Conservation (phyloP, 2,888 invertebrate genomes). For the Noctua janthina region DNA sequence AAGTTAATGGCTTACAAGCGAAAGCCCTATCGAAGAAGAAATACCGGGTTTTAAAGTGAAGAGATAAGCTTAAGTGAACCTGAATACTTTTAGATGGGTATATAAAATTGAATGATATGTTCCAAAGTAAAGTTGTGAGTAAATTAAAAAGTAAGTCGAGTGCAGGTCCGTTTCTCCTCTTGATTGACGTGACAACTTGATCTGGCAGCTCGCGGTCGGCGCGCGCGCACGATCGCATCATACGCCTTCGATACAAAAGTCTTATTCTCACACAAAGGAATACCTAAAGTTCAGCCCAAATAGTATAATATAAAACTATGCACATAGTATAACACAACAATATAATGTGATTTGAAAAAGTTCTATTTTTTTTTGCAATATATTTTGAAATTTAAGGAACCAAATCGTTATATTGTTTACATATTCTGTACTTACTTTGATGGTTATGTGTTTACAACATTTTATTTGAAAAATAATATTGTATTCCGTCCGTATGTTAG, state of each 20-base stretch:
- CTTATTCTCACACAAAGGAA: slow-evolving; percentile 22
- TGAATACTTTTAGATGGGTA: slow-evolving; percentile 46
- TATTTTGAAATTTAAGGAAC: neutral
- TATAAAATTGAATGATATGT: slow-evolving; percentile 53
- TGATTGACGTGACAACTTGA: slow-evolving; percentile 83
- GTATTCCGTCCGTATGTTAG: neutral
- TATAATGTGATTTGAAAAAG: neutral
- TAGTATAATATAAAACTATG: neutral
- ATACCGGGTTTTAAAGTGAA: slow-evolving; percentile 45
- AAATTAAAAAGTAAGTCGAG: slow-evolving; percentile 73
- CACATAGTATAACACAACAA: neutral
- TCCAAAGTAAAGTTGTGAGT: slow-evolving; percentile 67
- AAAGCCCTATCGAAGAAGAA: slow-evolving; percentile 36
- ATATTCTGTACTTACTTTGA: neutral
- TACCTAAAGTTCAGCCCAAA: slow-evolving; percentile 9
- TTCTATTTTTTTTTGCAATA: neutral
- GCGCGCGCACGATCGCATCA: slow-evolving; percentile 24
- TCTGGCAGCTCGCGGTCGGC: slow-evolving; percentile 59
- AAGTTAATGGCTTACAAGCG: slow-evolving; percentile 27
- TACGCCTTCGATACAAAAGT: slow-evolving; percentile 33
- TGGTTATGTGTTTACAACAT: neutral
- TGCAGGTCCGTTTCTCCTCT: slow-evolving; percentile 77
- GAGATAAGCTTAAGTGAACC: slow-evolving; percentile 54
- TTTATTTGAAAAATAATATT: neutral
- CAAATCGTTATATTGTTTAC: slow-evolving; percentile 1